phyloP scores from a whole-genome alignment of 2,888 invertebrate genomes.

The Bombylius major region DNA sequence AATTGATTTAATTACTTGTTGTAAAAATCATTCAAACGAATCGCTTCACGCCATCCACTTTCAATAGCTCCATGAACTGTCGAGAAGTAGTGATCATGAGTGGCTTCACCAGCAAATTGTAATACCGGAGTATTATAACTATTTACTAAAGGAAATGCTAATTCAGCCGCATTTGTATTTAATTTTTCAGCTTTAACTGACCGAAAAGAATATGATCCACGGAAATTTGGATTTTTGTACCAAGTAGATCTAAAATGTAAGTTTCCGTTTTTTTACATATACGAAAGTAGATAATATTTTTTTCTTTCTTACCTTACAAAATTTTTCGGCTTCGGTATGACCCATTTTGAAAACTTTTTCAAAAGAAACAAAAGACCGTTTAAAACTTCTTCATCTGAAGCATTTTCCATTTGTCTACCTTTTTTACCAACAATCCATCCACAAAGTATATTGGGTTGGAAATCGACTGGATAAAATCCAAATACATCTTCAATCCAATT shows the following conservation, averaged over 20 bases:
- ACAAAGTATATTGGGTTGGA: slow-evolving; percentile 49
- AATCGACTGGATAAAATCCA: slow-evolving; percentile 52
- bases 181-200: slow-evolving; percentile 43
- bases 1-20: slow-evolving; percentile 3
- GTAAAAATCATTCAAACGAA: slow-evolving; percentile 39
- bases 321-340: slow-evolving; percentile 26
- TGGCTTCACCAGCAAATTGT: slow-evolving; percentile 57
- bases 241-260: slow-evolving; percentile 45
- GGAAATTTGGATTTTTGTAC: slow-evolving; percentile 45
- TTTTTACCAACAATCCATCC: slow-evolving; percentile 58
- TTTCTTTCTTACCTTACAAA: slow-evolving; percentile 13
- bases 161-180: slow-evolving; percentile 40
- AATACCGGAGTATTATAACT: slow-evolving; percentile 38
- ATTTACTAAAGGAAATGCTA: slow-evolving; percentile 42
- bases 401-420: slow-evolving; percentile 47
- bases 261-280: too few relatives aligned
- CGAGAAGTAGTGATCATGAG: slow-evolving; percentile 48
- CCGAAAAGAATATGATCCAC: slow-evolving; percentile 54
- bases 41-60: slow-evolving; percentile 60
- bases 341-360: slow-evolving; percentile 29
- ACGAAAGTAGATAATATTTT: not conserved
- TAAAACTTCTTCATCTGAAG: slow-evolving; percentile 40
- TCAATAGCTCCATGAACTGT: slow-evolving; percentile 63
- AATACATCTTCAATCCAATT: slow-evolving; percentile 54
- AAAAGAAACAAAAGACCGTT: slow-evolving; percentile 30